Evolutionary conservation across 2,113 vertebrate species (phyloP).

Genomic region (Cyprinodon variegatus): DNA sequence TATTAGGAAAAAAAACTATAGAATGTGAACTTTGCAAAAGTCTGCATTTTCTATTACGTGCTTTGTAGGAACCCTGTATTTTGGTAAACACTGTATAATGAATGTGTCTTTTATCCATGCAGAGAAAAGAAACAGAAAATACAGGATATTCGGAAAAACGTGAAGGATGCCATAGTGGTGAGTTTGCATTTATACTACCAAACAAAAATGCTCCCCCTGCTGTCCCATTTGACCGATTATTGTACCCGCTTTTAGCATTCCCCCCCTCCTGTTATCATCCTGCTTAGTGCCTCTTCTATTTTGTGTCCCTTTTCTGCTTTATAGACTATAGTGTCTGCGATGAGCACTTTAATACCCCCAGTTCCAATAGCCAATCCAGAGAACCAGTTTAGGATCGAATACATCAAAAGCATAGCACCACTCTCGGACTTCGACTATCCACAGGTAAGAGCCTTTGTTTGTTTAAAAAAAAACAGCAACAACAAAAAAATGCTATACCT

Average conservation of each 20-base stretch:
- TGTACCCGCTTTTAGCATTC: constrained; percentile 53
- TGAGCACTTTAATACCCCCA: constrained; percentile 99
- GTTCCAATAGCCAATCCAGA: constrained; percentile 95
- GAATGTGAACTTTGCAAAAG: neutral
- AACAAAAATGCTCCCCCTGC: constrained; percentile 31
- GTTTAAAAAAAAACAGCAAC: no score
- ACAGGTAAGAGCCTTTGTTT: constrained; percentile 84
- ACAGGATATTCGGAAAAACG: constrained; percentile 99
- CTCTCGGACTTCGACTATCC: constrained; percentile 98
- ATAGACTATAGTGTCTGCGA: constrained; percentile 97
- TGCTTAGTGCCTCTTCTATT: constrained; percentile 48
- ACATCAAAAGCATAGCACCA: constrained; percentile 98
- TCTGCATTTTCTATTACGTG: neutral
- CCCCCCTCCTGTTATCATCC: constrained; percentile 50
- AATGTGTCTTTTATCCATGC: constrained; percentile 65
- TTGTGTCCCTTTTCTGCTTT: constrained; percentile 53
- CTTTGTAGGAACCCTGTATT: neutral
- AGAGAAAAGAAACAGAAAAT: constrained; percentile 99
- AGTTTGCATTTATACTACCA: constrained; percentile 68
- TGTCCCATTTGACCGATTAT: constrained; percentile 74
- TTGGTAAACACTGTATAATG: neutral
- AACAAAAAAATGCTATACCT: neutral
- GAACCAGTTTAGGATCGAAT: constrained; percentile 97
- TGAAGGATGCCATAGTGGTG: constrained; percentile 99
- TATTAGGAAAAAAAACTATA: neutral